Base-by-base conservation (phyloP, 2,113 vertebrate genomes). In the Thryonomys swinderianus region DNA sequence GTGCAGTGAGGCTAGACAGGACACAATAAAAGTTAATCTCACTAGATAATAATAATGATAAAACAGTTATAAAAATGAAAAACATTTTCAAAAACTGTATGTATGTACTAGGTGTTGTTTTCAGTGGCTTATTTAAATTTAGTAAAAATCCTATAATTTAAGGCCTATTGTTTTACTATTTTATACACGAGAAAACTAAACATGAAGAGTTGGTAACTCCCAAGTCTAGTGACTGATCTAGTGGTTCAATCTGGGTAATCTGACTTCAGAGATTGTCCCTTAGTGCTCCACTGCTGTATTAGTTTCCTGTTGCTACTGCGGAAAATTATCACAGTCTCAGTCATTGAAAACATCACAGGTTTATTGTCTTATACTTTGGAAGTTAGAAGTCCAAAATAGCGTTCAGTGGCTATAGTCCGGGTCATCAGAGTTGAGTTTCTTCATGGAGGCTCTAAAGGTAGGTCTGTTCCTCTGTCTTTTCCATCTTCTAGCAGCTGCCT, bases 81-180 rank as follows among this genome's bases (percentile, higher is more conserved):
- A 79, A 64, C 2, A 83, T 66, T 48, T 45, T 45, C 37, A 79
- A 81, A 93, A 93, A 20, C 21, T 80, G 55, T 42, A 23, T 64
- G 45, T 59, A 32, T 20, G 16, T 78, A 7, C 4, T 64, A 61
- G 21, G 10, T 4, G n/a, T 20, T 59, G 10, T 69, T 48, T 73
- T 86, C 78, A 78, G 67, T 78, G 59, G 55, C 86, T 88, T 57
- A 66, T 23, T 88, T 69, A 79, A 73, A 92, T n/a, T 53, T 83
- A 55, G 73, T 48, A 37, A 53, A 90, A 89, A 34, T 82, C 7
- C 61, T 82, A 10, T 51, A 59, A 69, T 13, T 81, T 84, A 86
- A 57, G 23, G 18, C 66, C 45, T 79, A 59, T 40, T 80, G 10
- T 42, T 51, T 89, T 74, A 5, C 18, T 86, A 55, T 74, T 21